phyloP scores from a whole-genome alignment of 2,113 vertebrate species.

The Irena cyanogastra region DNA sequence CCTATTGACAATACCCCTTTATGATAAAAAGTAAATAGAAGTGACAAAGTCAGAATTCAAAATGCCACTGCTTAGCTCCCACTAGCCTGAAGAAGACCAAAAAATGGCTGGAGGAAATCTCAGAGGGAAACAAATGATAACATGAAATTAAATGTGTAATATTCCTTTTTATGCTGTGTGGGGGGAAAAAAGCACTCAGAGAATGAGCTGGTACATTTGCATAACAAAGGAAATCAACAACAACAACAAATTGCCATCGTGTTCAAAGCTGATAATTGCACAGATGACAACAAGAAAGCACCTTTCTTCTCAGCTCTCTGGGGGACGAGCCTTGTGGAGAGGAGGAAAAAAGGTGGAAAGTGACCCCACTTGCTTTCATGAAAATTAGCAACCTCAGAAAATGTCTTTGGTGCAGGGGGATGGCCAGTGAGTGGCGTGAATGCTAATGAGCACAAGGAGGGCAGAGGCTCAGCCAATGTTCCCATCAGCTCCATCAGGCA shows the following conservation, averaged over 20 bases:
- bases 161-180: constrained; percentile 50
- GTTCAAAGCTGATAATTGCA: constrained; percentile 73
- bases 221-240: constrained; percentile 81
- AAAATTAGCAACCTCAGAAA: constrained; percentile 6
- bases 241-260: constrained; percentile 78
- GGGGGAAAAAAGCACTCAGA: background rate
- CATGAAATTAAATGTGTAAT: constrained; percentile 69
- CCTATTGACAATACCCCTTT: constrained; percentile 64
- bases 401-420: background rate
- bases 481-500: background rate
- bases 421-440: background rate
- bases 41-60: constrained; percentile 63
- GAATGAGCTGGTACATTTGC: constrained; percentile 67
- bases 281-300: constrained; percentile 66
- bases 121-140: constrained; percentile 49
- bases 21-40: constrained; percentile 69
- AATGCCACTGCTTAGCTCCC: constrained; percentile 28
- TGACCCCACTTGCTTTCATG: constrained; percentile 60
- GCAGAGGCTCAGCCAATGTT: background rate
- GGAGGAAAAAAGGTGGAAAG: constrained; percentile 23
- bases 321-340: background rate
- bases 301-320: constrained; percentile 62
- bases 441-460: background rate
- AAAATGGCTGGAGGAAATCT: constrained; percentile 32
- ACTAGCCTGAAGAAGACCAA: constrained; percentile 6